Evolutionary conservation across 2,797 vertebrate species (phyloP).

Genomic region (Xyrichtys novacula): DNA sequence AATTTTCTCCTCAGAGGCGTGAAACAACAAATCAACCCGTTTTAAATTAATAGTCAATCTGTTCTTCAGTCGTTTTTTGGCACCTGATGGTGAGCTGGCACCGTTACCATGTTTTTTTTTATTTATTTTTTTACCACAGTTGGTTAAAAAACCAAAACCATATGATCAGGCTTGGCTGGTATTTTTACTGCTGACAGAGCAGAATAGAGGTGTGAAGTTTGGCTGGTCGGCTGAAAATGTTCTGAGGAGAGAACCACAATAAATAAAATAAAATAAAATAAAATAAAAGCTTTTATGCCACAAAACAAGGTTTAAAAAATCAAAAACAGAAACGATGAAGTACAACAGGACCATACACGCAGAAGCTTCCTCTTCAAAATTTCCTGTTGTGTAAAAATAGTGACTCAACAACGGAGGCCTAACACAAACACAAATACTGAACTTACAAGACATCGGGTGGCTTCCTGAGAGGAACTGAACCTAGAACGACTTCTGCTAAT

Average conservation of each 20-base stretch:
- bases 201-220: slow-evolving; percentile 19
- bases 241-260: slow-evolving; percentile 3
- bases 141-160: slow-evolving; percentile 36
- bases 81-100: slow-evolving; percentile 23
- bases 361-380: too few relatives aligned
- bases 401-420: too few relatives aligned
- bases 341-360: too few relatives aligned
- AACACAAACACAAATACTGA: too few relatives aligned
- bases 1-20: too few relatives aligned
- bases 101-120: slow-evolving; percentile 12
- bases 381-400: too few relatives aligned
- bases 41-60: slow-evolving; percentile 30
- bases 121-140: slow-evolving; percentile 41
- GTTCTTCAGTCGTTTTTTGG: slow-evolving; percentile 8
- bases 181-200: slow-evolving; percentile 37
- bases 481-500: too few relatives aligned
- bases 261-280: slow-evolving; percentile 15
- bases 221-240: not conserved
- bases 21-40: not conserved
- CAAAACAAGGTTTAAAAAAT: not conserved
- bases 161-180: slow-evolving; percentile 38
- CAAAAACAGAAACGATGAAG: not conserved
- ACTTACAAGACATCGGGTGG: too few relatives aligned
- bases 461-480: too few relatives aligned
- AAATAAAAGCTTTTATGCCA: too few relatives aligned